These are phyloP conservation scores for Vultur gryphus DNA, from an alignment of 2,797 vertebrate genomes.

Conservation along the genomic window DNA sequence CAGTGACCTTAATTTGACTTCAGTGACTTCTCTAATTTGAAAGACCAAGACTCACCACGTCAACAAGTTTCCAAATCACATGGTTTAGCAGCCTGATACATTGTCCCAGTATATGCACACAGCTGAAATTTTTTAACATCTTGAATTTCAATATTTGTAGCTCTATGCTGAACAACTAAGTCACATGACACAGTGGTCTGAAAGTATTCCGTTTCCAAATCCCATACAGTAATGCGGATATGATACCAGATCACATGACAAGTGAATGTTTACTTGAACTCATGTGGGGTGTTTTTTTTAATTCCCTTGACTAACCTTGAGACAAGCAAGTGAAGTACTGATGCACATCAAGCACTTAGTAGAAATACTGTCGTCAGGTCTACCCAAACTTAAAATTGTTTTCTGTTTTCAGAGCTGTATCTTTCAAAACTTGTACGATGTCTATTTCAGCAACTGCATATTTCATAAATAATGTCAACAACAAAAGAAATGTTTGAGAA, in stretches of 20 bases:
- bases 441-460: neutral
- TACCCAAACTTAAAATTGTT: neutral
- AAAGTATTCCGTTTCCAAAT: neutral
- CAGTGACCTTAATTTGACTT: neutral
- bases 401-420: neutral
- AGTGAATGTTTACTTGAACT: neutral
- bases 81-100: neutral
- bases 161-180: neutral
- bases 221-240: neutral
- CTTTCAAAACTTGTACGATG: neutral
- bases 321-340: neutral
- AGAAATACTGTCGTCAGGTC: neutral
- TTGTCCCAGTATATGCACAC: fast-evolving
- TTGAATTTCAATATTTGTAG: neutral
- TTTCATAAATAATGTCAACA: neutral
- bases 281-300: neutral
- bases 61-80: neutral
- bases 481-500: neutral
- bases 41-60: neutral
- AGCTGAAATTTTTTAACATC: neutral
- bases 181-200: neutral
- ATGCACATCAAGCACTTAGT: neutral
- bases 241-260: neutral
- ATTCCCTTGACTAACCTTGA: neutral
- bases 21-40: neutral